Evolutionary conservation across 1,140 invertebrate genomes (phyloP), one percentile per base, ranked within the genome.

Genomic region (Drosophila seguyi): DNA sequence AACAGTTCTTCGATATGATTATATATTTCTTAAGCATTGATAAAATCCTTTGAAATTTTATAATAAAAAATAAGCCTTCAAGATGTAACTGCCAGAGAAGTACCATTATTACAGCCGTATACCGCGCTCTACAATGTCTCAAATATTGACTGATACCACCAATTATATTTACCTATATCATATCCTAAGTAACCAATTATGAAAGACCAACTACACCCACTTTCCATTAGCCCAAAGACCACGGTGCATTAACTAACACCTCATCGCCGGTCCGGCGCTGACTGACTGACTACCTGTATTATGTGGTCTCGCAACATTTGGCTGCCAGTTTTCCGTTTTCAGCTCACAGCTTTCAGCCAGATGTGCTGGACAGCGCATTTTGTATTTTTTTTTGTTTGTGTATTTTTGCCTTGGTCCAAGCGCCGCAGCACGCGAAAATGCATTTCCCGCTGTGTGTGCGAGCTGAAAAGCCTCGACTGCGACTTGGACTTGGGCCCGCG

Each of bases 241-340:
- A 72, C 68, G 22, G 66, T 72, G 68, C 66, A 48, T 71, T 72
- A 72, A 72, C 66, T 48, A 72, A 72, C 66, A 72, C 68, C 68
- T 72, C 68, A 72, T 72, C 68, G 39, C 66, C 50, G 68, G 68
- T 25, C 42, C 18, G 36, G 69, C 53, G 75, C 75, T 71, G 59
- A 71, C 75, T 78, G 56, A 69, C 65, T 52, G 84, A 87, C 84
- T 87, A 88, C 84, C 80, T 86, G 84, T 84, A 84, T 88, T 87
- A 83, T 71, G 44, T 45, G 82, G 68, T 69, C 48, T 39, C 53
- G 53, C 60, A 66, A 75, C 72, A 58, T 76, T 67, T 76, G 61
- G 36, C 62, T 57, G 74, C 53, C 39, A 47, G 66, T 69, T 69
- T 69, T 66, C 38, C 20, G 69, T 47, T 38, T 69, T 44, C 71